phyloP scores from a whole-genome alignment of 2,797 vertebrate species.

The Pangasius sanitwongsei region DNA sequence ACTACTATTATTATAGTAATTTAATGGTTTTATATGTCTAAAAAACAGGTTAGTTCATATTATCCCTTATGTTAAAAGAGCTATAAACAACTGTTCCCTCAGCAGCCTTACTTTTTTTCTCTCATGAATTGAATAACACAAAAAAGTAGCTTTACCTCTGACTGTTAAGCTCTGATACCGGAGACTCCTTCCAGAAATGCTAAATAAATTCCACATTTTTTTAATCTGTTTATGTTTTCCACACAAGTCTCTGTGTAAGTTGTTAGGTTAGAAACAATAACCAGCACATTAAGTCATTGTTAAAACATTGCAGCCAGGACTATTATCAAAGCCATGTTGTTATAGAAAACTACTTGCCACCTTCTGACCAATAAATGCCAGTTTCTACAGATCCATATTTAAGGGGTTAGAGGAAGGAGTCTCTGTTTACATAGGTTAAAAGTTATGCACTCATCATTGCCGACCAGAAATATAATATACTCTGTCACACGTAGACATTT shows the following conservation, averaged over 20 bases:
- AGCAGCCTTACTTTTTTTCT: not conserved
- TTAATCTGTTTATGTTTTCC: not conserved
- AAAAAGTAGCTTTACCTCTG: not conserved
- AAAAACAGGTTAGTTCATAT: not conserved
- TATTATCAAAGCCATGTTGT: not conserved
- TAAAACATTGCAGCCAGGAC: not conserved
- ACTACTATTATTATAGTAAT: not conserved
- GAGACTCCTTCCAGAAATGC: not conserved
- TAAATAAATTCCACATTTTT: not conserved
- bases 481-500: not conserved
- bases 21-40: not conserved
- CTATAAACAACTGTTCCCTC: not conserved
- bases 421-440: not conserved
- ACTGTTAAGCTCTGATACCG: not conserved
- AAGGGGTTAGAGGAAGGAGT: too few relatives aligned
- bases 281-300: not conserved
- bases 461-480: not conserved
- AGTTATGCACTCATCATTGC: not conserved
- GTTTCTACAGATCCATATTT: not conserved
- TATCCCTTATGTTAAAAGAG: not conserved
- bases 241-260: not conserved
- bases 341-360: not conserved
- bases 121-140: not conserved
- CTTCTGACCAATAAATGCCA: not conserved
- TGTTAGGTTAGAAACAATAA: not conserved